These are phyloP conservation scores for Didymodactylos carnosus DNA, from an alignment of 2,888 invertebrate species.

Conservation along the genomic window DNA sequence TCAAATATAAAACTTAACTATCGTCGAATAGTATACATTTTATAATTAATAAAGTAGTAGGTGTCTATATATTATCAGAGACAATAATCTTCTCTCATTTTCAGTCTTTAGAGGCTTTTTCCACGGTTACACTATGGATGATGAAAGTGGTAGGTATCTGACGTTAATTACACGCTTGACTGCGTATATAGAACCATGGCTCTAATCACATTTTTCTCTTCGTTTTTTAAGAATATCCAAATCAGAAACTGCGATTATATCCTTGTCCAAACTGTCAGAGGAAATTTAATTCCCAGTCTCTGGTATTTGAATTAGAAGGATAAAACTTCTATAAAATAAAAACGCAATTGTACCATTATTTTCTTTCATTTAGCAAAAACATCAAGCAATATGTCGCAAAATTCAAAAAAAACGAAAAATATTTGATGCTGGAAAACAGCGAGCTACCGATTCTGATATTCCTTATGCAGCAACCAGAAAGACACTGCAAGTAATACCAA, in stretches of 20 bases:
- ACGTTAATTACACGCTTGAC: too few species aligned
- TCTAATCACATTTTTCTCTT: too few species aligned
- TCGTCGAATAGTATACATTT: too few species aligned
- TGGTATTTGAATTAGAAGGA: conserved; percentile 31
- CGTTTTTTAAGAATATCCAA: conserved; percentile 1
- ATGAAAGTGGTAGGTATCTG: too few species aligned
- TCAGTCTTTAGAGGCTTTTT: too few species aligned
- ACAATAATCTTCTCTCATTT: too few species aligned
- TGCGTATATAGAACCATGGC: too few species aligned
- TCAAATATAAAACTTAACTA: too few species aligned
- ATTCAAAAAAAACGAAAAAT: conserved; percentile 61
- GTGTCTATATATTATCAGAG: too few species aligned
- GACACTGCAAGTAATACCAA: neutral
- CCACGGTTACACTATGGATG: too few species aligned
- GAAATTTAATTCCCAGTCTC: conserved; percentile 56
- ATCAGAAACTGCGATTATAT: conserved; percentile 31
- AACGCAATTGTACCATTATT: too few species aligned
- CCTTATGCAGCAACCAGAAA: conserved; percentile 9
- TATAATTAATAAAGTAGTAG: too few species aligned
- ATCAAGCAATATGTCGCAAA: conserved; percentile 64
- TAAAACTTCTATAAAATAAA: neutral
- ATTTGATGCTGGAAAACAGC: conserved; percentile 74
- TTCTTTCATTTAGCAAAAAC: conserved; percentile 45
- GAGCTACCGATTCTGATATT: conserved; percentile 42
- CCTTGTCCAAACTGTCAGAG: conserved; percentile 63